Conservation (phyloP, 2,113 vertebrate species). For the Triplophysa rosa region DNA sequence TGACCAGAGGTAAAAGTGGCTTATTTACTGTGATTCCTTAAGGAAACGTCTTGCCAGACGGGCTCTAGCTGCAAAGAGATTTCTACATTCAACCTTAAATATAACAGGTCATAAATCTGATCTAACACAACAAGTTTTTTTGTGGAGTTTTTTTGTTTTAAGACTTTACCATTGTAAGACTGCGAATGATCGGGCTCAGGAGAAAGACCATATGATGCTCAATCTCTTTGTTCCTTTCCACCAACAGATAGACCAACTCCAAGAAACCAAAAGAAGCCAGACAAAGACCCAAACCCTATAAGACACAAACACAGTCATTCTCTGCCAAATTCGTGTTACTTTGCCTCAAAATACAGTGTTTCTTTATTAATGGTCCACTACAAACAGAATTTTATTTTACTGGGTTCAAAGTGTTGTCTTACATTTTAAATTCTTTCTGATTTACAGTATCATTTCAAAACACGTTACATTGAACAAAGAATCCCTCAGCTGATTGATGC, state of each 20-base stretch:
- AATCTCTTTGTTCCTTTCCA: conserved; percentile 72
- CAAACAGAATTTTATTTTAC: too few species aligned
- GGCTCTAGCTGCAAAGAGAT: conserved; percentile 10
- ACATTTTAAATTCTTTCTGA: too few species aligned
- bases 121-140: not conserved
- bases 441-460: not conserved
- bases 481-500: not conserved
- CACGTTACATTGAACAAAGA: not conserved
- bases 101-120: conserved; percentile 15
- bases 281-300: conserved; percentile 72
- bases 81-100: conserved; percentile 8
- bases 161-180: conserved; percentile 73
- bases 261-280: conserved; percentile 76
- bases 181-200: conserved; percentile 75
- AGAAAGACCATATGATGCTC: conserved; percentile 77
- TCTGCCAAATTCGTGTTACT: not conserved
- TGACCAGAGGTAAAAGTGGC: conserved; percentile 39
- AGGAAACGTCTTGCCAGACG: conserved; percentile 8
- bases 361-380: too few species aligned
- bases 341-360: too few species aligned
- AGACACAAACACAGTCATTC: conserved; percentile 11
- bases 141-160: not conserved
- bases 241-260: conserved; percentile 77
- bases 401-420: too few species aligned
- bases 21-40: conserved; percentile 38